Percentiles rank a stretch among this genome's conserved stretches.
Evolutionary conservation across 2,113 vertebrate species (phyloP).

Genomic region (Gymnobelideus leadbeateri): DNA sequence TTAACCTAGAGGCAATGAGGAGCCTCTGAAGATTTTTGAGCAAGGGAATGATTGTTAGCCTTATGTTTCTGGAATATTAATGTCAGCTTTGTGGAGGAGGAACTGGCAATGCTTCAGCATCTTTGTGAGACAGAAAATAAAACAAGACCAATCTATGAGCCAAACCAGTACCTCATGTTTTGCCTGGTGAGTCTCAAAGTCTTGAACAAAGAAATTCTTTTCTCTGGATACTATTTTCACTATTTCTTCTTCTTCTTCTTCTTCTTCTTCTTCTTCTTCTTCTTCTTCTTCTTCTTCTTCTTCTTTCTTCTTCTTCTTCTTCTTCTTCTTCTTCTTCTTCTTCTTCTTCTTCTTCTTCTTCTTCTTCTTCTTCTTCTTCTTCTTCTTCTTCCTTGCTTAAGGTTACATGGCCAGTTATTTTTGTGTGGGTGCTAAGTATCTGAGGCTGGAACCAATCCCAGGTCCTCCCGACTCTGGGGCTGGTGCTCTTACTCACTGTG

Average conservation of each 20-base stretch:
- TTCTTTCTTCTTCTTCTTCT: too few species aligned
- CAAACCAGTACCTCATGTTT: neutral
- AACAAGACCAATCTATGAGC: neutral
- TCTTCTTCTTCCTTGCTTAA: too few species aligned
- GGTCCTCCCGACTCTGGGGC: too few species aligned
- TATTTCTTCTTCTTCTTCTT: neutral
- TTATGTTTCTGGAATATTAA: neutral
- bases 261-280: too few species aligned
- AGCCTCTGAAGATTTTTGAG: neutral
- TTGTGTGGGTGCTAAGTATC: too few species aligned
- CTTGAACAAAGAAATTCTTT: neutral
- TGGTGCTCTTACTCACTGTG: too few species aligned
- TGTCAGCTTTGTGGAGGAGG: neutral
- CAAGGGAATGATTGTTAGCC: neutral
- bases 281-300: too few species aligned
- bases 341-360: too few species aligned
- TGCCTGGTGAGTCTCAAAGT: neutral
- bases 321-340: too few species aligned
- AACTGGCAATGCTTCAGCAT: neutral
- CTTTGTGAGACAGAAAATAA: neutral
- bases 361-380: too few species aligned
- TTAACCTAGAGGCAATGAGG: neutral
- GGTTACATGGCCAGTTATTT: too few species aligned
- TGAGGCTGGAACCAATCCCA: too few species aligned
- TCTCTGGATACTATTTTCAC: neutral